Evolutionary conservation across 2,113 vertebrate genomes (phyloP).

Genomic region (Balaeniceps rex): DNA sequence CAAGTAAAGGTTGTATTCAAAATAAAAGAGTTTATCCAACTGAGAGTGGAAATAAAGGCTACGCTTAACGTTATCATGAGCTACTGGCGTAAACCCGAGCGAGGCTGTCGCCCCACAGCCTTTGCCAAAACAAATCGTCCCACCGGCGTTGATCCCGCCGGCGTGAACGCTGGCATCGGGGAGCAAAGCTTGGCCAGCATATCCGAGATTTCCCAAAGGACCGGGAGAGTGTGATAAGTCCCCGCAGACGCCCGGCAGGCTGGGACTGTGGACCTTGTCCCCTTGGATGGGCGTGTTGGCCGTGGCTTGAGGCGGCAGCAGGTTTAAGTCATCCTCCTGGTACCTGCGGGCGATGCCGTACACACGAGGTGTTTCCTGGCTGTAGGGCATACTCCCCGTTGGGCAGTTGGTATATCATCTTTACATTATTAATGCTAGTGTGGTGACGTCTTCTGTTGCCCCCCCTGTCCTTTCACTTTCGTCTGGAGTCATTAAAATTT

Average conservation of each 20-base stretch:
- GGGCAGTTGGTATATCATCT: neutral
- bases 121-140: neutral
- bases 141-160: neutral
- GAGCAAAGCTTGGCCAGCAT: neutral
- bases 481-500: neutral
- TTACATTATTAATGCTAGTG: neutral
- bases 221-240: neutral
- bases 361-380: neutral
- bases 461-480: neutral
- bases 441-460: neutral
- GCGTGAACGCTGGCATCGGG: neutral
- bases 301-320: neutral
- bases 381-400: neutral
- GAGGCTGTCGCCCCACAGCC: neutral
- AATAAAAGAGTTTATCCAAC: neutral
- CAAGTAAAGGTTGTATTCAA: neutral
- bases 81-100: neutral
- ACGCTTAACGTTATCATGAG: neutral
- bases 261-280: neutral
- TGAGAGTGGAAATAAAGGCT: neutral
- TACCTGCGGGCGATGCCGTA: neutral
- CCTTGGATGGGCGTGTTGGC: neutral
- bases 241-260: accelerated
- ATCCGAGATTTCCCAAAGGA: neutral
- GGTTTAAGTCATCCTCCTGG: neutral